Evolutionary conservation across 2,113 vertebrate genomes (phyloP).

Genomic region (Dicrurus megarhynchus): DNA sequence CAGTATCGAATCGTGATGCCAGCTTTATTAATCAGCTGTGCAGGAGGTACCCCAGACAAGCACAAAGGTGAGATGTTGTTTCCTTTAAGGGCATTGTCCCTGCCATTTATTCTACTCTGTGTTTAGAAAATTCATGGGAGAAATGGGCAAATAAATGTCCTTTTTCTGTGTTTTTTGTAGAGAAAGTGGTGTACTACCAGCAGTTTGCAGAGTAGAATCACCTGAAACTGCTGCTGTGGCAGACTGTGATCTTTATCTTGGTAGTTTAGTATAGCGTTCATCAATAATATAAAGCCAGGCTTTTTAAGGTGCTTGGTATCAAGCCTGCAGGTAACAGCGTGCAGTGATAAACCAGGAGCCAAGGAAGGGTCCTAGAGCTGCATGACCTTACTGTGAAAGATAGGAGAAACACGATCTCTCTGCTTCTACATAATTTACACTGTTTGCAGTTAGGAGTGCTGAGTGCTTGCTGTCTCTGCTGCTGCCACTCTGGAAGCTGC

Average conservation of each 20-base stretch:
- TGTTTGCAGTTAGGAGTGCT: background rate
- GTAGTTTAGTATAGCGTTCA: background rate
- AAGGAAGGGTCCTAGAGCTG: background rate
- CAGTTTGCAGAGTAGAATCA: background rate
- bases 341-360: background rate
- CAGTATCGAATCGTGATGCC: background rate
- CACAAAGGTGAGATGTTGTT: background rate
- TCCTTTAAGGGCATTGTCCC: background rate
- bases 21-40: background rate
- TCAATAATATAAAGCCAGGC: background rate
- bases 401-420: background rate
- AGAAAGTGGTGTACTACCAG: background rate
- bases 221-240: background rate
- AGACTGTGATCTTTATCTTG: background rate
- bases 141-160: background rate
- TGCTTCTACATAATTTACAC: background rate
- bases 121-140: background rate
- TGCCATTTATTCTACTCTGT: background rate
- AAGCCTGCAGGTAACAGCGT: background rate
- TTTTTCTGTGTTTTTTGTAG: background rate
- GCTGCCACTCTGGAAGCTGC: background rate
- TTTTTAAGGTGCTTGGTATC: background rate
- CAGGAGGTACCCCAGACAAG: background rate
- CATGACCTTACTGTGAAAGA: background rate
- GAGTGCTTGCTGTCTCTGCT: background rate